Percentiles rank a stretch among this genome's conserved stretches.
Conservation (phyloP, 2,888 invertebrate species). For the Callosobruchus maculatus region DNA sequence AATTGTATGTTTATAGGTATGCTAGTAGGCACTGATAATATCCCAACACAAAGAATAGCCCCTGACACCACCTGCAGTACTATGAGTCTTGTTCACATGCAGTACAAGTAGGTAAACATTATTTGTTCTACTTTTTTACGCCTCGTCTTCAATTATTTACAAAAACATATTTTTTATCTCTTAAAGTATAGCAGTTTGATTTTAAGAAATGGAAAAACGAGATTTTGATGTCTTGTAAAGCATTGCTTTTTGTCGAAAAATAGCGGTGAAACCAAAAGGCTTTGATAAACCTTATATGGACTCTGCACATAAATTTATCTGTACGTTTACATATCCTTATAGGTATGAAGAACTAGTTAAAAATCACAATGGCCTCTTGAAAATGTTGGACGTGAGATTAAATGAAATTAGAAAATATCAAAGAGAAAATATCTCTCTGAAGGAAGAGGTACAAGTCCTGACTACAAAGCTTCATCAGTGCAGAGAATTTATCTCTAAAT, state of each 20-base stretch:
- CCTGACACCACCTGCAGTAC: constrained; percentile 52
- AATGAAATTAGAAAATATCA: constrained; percentile 37
- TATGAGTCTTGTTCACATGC: constrained; percentile 55
- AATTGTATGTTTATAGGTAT: constrained; percentile 28
- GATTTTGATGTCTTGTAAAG: no score
- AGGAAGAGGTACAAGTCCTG: constrained; percentile 30
- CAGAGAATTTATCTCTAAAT: constrained; percentile 26
- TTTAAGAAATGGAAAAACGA: no score
- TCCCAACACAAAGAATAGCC: constrained; percentile 14
- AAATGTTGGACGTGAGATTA: constrained; percentile 37
- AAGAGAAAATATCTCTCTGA: constrained; percentile 34
- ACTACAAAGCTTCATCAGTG: constrained; percentile 22
- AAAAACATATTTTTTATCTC: no score
- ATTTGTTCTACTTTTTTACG: neutral
- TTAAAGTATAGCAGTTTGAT: no score
- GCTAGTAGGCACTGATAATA: constrained; percentile 8
- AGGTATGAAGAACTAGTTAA: constrained; percentile 43
- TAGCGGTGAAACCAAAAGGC: no score
- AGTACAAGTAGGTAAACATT: constrained; percentile 51
- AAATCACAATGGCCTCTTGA: constrained; percentile 40
- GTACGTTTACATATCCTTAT: constrained; percentile 1
- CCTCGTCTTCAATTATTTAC: no score
- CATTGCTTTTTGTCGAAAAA: no score
- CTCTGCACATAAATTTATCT: no score
- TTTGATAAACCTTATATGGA: no score